Conservation (phyloP, 2,797 vertebrate species). For the Argyrosomus regius region DNA sequence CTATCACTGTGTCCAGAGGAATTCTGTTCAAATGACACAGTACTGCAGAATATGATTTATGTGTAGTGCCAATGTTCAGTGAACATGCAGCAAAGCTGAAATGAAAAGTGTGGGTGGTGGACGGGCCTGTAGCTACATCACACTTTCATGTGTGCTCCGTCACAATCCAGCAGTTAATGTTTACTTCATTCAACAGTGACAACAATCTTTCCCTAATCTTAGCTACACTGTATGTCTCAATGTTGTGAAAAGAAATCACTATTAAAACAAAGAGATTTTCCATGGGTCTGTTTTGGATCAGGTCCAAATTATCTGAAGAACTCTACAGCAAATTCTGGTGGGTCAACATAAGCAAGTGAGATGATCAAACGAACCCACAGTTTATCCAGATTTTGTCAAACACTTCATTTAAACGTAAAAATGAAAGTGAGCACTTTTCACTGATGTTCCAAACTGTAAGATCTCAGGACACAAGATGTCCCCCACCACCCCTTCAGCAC, state of each 20-base stretch:
- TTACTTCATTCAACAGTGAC: too few species aligned
- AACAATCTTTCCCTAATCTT: too few species aligned
- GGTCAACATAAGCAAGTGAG: neutral
- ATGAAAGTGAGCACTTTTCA: neutral
- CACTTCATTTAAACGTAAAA: neutral
- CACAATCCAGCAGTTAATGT: neutral
- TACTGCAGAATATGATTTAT: too few species aligned
- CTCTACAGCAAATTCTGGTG: neutral
- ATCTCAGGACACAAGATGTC: neutral
- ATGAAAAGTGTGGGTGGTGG: neutral
- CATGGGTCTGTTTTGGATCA: neutral
- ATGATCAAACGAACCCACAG: neutral
- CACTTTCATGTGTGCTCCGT: neutral
- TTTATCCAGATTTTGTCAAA: neutral
- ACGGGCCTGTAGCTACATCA: neutral
- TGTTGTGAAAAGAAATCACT: neutral
- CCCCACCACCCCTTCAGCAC: too few species aligned
- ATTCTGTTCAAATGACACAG: neutral
- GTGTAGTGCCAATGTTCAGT: neutral
- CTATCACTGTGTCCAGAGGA: neutral
- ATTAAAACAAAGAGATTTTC: neutral
- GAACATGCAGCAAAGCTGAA: neutral
- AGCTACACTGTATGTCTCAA: neutral
- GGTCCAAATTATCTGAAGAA: neutral
- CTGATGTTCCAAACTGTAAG: neutral